These are phyloP conservation scores for Syngnathus rostellatus DNA, from an alignment of 2,797 vertebrate species.

Conservation along the genomic window DNA sequence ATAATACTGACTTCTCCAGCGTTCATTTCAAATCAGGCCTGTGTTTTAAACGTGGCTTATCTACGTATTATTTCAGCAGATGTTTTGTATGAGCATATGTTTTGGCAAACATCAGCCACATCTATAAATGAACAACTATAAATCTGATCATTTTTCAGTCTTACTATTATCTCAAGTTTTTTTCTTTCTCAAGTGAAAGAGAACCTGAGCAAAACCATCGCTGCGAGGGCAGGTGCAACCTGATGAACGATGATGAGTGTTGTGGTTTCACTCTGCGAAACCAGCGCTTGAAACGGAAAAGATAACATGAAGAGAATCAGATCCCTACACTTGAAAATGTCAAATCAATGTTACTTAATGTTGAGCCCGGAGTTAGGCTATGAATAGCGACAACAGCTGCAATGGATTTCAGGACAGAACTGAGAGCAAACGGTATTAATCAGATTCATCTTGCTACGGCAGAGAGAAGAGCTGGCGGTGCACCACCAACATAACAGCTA, in stretches of 20 bases:
- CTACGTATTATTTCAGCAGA: constrained; percentile 21
- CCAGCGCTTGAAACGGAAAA: constrained; percentile 29
- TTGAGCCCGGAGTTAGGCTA: constrained; percentile 48
- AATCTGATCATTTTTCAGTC: constrained; percentile 3
- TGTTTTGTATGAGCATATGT: constrained; percentile 31
- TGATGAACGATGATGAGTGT: constrained; percentile 17
- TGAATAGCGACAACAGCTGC: constrained; percentile 66
- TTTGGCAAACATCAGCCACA: constrained; percentile 26
- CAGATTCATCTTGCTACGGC: constrained; percentile 56
- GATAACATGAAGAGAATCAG: constrained; percentile 33
- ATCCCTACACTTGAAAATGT: background rate
- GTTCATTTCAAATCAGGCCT: constrained; percentile 18
- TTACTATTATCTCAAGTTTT: background rate
- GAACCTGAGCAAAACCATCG: constrained; percentile 13
- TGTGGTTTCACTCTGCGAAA: constrained; percentile 19
- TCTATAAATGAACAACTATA: constrained; percentile 21
- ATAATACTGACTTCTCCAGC: background rate
- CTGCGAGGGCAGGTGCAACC: constrained; percentile 23
- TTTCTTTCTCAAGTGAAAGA: constrained; percentile 12
- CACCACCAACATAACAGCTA: constrained; percentile 70
- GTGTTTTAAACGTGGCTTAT: constrained; percentile 23
- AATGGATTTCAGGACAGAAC: constrained; percentile 56
- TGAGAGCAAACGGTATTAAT: constrained; percentile 54
- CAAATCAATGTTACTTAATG: constrained; percentile 21
- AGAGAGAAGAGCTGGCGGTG: constrained; percentile 53